phyloP scores from a whole-genome alignment of 1,140 invertebrate genomes.

The Hestina assimilis region DNA sequence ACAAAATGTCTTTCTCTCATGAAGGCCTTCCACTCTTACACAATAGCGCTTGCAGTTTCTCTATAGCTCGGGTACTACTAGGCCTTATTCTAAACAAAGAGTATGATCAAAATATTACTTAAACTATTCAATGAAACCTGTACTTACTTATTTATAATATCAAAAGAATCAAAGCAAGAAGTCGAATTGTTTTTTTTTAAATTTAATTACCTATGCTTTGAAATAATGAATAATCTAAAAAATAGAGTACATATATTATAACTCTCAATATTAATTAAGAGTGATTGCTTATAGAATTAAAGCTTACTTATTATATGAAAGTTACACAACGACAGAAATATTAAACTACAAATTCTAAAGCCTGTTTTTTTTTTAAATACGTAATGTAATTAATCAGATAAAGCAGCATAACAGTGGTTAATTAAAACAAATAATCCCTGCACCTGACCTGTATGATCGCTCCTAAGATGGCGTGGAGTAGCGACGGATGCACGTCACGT shows the following conservation, averaged over 20 bases:
- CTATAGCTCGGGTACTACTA: conserved; percentile 36
- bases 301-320: too few relatives aligned
- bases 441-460: conserved; percentile 26
- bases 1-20: conserved; percentile 64
- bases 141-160: too few relatives aligned
- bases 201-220: too few relatives aligned
- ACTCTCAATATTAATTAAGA: too few relatives aligned
- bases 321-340: too few relatives aligned
- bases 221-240: too few relatives aligned
- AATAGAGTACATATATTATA: too few relatives aligned
- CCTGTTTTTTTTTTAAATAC: not conserved
- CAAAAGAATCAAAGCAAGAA: too few relatives aligned
- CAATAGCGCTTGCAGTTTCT: conserved; percentile 51
- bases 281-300: too few relatives aligned
- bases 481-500: conserved; percentile 63
- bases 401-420: conserved; percentile 8
- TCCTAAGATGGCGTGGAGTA: conserved; percentile 49
- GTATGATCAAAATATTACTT: not conserved
- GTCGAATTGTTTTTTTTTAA: too few relatives aligned
- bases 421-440: conserved; percentile 27
- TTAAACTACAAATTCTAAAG: too few relatives aligned
- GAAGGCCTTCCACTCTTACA: conserved; percentile 71
- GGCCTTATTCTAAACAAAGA: conserved; percentile 20
- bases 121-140: too few relatives aligned
- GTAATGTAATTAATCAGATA: not conserved